Conservation (phyloP, 2,888 invertebrate species). For the Erebia epiphron region DNA sequence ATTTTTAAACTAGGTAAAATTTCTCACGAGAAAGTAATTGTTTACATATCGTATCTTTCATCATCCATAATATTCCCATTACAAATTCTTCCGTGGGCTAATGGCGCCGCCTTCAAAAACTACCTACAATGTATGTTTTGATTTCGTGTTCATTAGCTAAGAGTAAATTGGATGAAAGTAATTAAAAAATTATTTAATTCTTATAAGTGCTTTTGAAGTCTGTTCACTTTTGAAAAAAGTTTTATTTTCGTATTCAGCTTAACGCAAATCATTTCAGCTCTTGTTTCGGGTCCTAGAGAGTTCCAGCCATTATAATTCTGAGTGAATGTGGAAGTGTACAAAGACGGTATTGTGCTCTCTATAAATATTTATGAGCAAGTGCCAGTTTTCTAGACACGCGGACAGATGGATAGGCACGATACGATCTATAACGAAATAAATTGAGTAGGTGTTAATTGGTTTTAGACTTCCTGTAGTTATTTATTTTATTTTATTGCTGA, state of each 20-base stretch:
- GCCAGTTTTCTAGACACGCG: slow-evolving; percentile 77
- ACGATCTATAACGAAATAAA: slow-evolving; percentile 74
- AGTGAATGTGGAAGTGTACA: slow-evolving; percentile 78
- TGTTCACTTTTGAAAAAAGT: slow-evolving; percentile 41
- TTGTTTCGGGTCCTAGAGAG: slow-evolving; percentile 75
- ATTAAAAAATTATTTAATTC: too few relatives aligned
- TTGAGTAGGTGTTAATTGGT: slow-evolving; percentile 72
- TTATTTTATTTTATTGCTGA: not conserved
- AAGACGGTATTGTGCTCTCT: slow-evolving; percentile 73
- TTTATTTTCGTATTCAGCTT: slow-evolving; percentile 55
- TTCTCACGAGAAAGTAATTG: slow-evolving; percentile 30
- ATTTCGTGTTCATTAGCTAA: too few relatives aligned
- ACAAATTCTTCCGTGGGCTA: slow-evolving; percentile 53
- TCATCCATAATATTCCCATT: slow-evolving; percentile 50
- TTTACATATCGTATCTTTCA: slow-evolving; percentile 55
- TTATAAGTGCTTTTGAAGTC: too few relatives aligned
- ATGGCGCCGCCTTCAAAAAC: too few relatives aligned
- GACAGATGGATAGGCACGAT: slow-evolving; percentile 78
- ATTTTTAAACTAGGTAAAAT: slow-evolving; percentile 2
- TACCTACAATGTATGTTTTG: too few relatives aligned
- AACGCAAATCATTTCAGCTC: slow-evolving; percentile 77
- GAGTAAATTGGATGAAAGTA: too few relatives aligned
- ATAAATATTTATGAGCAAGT: slow-evolving; percentile 81
- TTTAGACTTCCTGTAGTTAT: slow-evolving; percentile 47
- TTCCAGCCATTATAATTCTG: slow-evolving; percentile 80